phyloP scores from a whole-genome alignment of 2,888 invertebrate genomes.

The Salticus scenicus region DNA sequence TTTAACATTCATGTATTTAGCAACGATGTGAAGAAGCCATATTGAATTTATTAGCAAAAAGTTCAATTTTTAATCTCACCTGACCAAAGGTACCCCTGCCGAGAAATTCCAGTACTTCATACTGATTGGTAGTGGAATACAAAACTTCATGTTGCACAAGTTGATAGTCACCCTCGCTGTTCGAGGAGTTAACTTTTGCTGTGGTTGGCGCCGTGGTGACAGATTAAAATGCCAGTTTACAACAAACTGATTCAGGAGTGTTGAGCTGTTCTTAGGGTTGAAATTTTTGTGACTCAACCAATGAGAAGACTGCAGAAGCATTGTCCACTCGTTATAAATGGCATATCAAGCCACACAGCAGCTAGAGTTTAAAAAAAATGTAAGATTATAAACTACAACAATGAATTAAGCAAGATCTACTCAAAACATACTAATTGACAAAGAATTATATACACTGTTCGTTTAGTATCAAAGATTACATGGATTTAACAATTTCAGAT shows the following conservation, averaged over 20 bases:
- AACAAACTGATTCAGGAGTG: slow-evolving; percentile 30
- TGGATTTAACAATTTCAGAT: too few relatives aligned
- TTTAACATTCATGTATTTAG: too few relatives aligned
- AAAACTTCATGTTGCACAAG: slow-evolving; percentile 98
- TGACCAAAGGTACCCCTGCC: slow-evolving; percentile 99
- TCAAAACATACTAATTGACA: not conserved
- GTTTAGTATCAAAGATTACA: too few relatives aligned
- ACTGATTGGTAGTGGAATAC: slow-evolving; percentile 93
- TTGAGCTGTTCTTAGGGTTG: slow-evolving; percentile 40
- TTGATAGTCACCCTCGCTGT: slow-evolving; percentile 97
- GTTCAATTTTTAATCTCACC: slow-evolving; percentile 74
- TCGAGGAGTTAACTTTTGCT: slow-evolving; percentile 83
- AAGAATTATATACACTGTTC: not conserved
- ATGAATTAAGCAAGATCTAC: not conserved
- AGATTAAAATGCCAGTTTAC: slow-evolving; percentile 70
- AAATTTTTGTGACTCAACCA: slow-evolving; percentile 69
- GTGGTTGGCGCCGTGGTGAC: slow-evolving; percentile 71
- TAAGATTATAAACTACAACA: too few relatives aligned
- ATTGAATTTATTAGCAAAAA: too few relatives aligned
- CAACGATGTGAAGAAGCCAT: too few relatives aligned
- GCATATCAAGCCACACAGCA: slow-evolving; percentile 75
- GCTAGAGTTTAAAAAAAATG: slow-evolving; percentile 28
- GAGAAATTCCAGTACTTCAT: slow-evolving; percentile 97
- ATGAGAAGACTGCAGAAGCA: slow-evolving; percentile 74
- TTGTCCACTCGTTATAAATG: slow-evolving; percentile 75